Evolutionary conservation across 2,113 vertebrate genomes (phyloP).

Genomic region (Peucedramus taeniatus): DNA sequence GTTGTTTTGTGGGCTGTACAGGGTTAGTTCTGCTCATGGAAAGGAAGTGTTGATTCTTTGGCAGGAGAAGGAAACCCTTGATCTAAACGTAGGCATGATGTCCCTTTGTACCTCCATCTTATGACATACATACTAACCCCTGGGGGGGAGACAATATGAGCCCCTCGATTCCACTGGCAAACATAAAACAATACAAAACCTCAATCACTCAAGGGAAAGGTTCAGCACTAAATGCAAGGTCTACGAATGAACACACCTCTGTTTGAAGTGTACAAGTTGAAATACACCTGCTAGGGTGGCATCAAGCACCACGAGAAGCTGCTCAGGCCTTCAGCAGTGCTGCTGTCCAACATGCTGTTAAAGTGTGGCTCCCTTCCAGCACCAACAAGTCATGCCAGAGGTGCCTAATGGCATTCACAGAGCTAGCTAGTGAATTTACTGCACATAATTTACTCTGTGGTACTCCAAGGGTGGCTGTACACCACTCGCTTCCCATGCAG

Average conservation of each 20-base stretch:
- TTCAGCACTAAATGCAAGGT: neutral
- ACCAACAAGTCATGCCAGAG: fast-evolving
- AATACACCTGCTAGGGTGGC: neutral
- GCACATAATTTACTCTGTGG: neutral
- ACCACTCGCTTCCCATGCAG: fast-evolving
- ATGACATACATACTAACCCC: neutral
- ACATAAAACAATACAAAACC: neutral
- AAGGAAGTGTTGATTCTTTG: neutral
- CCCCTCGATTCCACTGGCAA: neutral
- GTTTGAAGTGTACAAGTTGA: neutral
- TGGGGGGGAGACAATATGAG: neutral
- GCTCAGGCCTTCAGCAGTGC: neutral
- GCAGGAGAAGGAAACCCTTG: neutral
- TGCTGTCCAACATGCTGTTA: fast-evolving
- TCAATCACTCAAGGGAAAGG: neutral
- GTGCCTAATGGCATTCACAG: neutral
- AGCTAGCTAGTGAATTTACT: neutral
- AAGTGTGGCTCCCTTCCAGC: neutral
- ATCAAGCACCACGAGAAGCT: fast-evolving
- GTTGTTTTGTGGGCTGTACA: neutral
- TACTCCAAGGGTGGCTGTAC: neutral
- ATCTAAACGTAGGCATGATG: neutral
- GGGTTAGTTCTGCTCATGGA: neutral
- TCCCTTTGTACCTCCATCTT: neutral
- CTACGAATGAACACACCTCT: fast-evolving